phyloP scores from a whole-genome alignment of 2,797 vertebrate species.

The Sebastiscus albofasciatus region DNA sequence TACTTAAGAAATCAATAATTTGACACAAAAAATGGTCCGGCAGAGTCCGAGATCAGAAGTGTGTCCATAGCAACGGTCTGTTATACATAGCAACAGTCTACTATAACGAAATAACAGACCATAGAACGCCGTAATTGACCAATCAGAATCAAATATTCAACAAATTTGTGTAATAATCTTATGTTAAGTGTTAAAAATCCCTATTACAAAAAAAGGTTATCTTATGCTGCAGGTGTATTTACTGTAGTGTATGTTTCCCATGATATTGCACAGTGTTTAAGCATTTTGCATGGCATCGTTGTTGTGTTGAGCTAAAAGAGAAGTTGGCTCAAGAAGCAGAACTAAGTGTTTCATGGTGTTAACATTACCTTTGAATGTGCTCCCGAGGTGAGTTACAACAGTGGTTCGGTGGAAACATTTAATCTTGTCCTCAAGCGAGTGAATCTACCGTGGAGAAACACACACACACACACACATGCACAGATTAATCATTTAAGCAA shows the following conservation, averaged over 20 bases:
- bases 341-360: conserved; percentile 50
- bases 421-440: conserved; percentile 91
- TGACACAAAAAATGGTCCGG: no score
- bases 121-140: no score
- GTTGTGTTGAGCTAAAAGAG: background rate
- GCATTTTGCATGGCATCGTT: background rate
- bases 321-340: conserved; percentile 43
- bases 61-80: rapidly evolving
- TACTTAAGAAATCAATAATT: no score
- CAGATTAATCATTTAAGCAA: conserved; percentile 29
- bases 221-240: background rate
- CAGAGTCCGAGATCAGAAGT: no score
- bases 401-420: conserved; percentile 87
- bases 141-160: no score
- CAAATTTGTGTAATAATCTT: rapidly evolving
- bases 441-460: conserved; percentile 84
- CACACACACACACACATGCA: conserved; percentile 64
- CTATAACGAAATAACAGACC: no score
- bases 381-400: conserved; percentile 87
- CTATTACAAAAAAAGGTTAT: background rate
- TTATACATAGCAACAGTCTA: no score
- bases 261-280: background rate
- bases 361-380: conserved; percentile 86
- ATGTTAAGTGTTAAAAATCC: background rate
- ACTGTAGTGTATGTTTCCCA: background rate